Percentiles rank a stretch among this genome's conserved stretches.
phyloP scores from a whole-genome alignment of 2,888 invertebrate genomes.

The Podotricha telesiphe region DNA sequence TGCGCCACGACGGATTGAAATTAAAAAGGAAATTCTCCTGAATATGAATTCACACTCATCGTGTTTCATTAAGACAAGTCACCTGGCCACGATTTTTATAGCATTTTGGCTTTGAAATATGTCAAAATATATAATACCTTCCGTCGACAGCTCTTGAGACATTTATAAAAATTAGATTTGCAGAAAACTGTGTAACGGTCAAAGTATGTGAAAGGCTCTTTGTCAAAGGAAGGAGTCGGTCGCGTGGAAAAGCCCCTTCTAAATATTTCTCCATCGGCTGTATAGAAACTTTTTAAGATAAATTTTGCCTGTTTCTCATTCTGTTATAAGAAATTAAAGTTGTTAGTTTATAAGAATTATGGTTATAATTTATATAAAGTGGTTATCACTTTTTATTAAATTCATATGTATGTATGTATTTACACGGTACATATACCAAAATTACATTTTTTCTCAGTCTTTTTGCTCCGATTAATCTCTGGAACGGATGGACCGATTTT shows the following conservation, averaged over 20 bases:
- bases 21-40: no score
- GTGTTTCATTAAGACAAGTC: no score
- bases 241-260: not conserved
- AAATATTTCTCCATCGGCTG: not conserved
- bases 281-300: slow-evolving; percentile 1
- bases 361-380: no score
- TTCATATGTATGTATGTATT: no score
- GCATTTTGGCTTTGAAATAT: slow-evolving; percentile 9
- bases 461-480: no score
- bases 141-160: slow-evolving; percentile 6
- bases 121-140: slow-evolving; percentile 14
- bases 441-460: no score
- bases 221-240: slow-evolving; percentile 12
- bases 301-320: not conserved
- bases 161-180: slow-evolving; percentile 33
- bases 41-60: no score
- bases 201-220: slow-evolving; percentile 20
- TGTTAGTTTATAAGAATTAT: not conserved
- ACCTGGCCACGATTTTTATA: not conserved
- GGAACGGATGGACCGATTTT: no score
- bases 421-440: no score
- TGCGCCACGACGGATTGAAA: no score
- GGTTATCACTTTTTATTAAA: no score
- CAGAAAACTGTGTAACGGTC: slow-evolving; percentile 30
- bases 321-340: not conserved